Evolutionary conservation across 2,888 invertebrate species (phyloP).

Genomic region (Trachelus stipa): DNA sequence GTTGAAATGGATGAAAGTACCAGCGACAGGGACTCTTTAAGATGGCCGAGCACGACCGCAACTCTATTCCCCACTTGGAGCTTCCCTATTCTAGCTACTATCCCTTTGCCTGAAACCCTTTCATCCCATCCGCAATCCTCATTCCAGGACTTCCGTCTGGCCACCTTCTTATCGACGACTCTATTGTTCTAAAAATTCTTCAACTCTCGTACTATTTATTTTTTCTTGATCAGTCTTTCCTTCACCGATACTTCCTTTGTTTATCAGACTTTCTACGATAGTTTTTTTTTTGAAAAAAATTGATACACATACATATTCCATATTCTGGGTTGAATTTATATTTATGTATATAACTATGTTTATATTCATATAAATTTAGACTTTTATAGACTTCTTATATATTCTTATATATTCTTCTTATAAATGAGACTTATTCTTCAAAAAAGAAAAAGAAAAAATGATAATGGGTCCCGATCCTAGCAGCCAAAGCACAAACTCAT

Average conservation of each 20-base stretch:
- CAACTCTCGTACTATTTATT: not conserved
- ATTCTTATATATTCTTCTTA: no score
- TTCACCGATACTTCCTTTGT: not conserved
- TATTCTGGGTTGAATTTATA: not conserved
- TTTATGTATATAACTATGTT: not conserved
- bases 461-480: slow-evolving; percentile 12
- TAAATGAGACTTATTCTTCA: no score
- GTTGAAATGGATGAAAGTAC: slow-evolving; percentile 11
- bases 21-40: slow-evolving; percentile 27
- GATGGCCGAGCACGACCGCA: slow-evolving; percentile 35
- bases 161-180: slow-evolving; percentile 40
- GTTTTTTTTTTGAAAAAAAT: not conserved
- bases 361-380: not conserved
- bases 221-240: not conserved
- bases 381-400: no score
- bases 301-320: not conserved
- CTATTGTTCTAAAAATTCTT: slow-evolving; percentile 47
- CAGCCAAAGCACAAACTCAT: slow-evolving; percentile 21
- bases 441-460: no score
- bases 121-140: slow-evolving; percentile 8
- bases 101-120: slow-evolving; percentile 11
- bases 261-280: not conserved
- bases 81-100: slow-evolving; percentile 11
- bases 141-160: slow-evolving; percentile 29
- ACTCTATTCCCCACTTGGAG: slow-evolving; percentile 17